Base-by-base conservation (phyloP, 2,113 vertebrate species). In the Coracopsis vasa region DNA sequence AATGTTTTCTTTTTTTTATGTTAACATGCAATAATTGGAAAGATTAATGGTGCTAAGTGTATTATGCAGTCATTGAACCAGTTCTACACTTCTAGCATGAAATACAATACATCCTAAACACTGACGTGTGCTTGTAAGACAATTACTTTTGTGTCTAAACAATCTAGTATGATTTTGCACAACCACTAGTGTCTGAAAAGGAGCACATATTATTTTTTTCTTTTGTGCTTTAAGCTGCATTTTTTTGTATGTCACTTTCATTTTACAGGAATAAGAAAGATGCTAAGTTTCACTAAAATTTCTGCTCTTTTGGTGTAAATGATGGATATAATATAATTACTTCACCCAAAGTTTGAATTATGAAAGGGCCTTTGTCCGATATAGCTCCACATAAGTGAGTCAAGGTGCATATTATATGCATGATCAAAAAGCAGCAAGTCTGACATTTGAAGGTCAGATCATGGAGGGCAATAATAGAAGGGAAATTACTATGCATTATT, bases 381-480 rank as follows among this genome's bases (percentile, higher is more conserved):
- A 95, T 41, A 95, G 27, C 39, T 93, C 90, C 92, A 86, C 85
- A 20, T 88, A 69, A 94, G 44, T 79, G 67, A 97, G 75, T 92
- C 72, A 93, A 96, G 44, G 84, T 96, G 64, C 67, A 95, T 92
- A 86, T 94, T 88, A 86, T 84, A 92, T 95, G 73, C 80, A 69
- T 92, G 93, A 94, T 97, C 73, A 96, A 85, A 97, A 97, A 75
- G 67, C 92, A 90, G 92, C 69, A 92, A 75, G n/a, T 75, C 77
- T 97, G 96, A 95, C 88, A 97, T 97, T 96, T 98, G 97, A 98
- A 98, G 91, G 95, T 98, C 96, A 97, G 95, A 92, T 56, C 87
- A 97, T 61, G 96, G 70, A 96, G 42, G 90, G 45, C 83, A 96
- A 39, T 92, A 92, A 88, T n/a, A 88, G 75, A 95, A 95, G 37